These are phyloP conservation scores for Pterophyllum scalare DNA, from an alignment of 2,113 vertebrate genomes.

Conservation along the genomic window DNA sequence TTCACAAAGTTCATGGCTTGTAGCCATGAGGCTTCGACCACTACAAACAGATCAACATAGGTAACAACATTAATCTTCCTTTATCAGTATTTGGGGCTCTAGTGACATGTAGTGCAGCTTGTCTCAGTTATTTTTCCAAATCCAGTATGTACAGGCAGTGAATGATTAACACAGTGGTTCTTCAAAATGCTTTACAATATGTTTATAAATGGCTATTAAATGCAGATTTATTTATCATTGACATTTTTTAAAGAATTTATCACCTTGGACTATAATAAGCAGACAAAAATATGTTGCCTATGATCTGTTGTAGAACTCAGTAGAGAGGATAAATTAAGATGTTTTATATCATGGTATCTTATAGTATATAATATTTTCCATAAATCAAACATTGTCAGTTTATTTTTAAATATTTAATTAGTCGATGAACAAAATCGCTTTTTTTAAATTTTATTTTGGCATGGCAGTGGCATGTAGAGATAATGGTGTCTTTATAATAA, in stretches of 20 bases:
- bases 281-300: not conserved
- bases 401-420: constrained; percentile 7
- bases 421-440: not conserved
- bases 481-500: not conserved
- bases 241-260: too few relatives aligned
- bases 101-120: not conserved
- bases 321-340: not conserved
- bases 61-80: not conserved
- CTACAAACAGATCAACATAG: not conserved
- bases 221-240: too few relatives aligned
- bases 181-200: too few relatives aligned
- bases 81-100: not conserved
- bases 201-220: too few relatives aligned
- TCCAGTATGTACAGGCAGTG: not conserved
- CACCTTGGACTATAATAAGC: not conserved
- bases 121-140: not conserved
- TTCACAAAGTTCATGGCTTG: not conserved
- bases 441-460: not conserved
- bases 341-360: not conserved
- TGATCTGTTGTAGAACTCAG: not conserved
- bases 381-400: not conserved
- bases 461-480: not conserved
- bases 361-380: not conserved
- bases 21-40: not conserved
- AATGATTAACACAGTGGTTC: not conserved